Percentiles rank a stretch among this genome's conserved stretches.
These are phyloP conservation scores for Riptortus pedestris DNA, from an alignment of 1,140 invertebrate species.

Conservation along the genomic window DNA sequence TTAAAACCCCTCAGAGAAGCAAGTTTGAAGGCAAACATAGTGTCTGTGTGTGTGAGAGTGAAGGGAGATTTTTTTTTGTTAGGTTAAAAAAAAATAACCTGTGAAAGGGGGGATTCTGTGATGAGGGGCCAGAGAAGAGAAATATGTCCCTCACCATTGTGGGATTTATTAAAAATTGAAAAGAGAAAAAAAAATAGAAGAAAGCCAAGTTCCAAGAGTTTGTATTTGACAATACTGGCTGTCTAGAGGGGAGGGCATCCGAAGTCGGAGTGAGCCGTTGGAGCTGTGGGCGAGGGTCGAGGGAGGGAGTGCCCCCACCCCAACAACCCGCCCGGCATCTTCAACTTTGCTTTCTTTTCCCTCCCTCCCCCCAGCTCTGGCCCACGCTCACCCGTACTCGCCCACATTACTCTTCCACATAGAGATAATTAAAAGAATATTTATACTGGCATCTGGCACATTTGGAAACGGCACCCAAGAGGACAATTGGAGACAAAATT, in stretches of 20 bases:
- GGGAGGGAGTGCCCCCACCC: conserved; percentile 34
- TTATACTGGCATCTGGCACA: too few relatives aligned
- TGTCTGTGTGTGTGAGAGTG: too few relatives aligned
- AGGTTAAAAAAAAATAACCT: too few relatives aligned
- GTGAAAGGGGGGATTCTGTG: too few relatives aligned
- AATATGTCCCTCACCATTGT: too few relatives aligned
- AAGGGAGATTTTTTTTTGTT: too few relatives aligned
- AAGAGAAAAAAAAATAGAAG: not conserved
- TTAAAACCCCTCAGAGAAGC: too few relatives aligned
- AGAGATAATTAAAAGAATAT: conserved; percentile 3
- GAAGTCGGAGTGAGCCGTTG: conserved; percentile 31
- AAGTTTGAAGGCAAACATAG: too few relatives aligned
- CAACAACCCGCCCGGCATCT: not conserved
- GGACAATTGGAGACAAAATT: conserved; percentile 28
- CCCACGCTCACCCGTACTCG: conserved; percentile 20
- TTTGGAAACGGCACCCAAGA: too few relatives aligned
- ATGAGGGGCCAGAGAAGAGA: too few relatives aligned
- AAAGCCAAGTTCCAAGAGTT: not conserved
- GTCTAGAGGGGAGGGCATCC: conserved; percentile 23
- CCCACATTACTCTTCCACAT: conserved; percentile 4
- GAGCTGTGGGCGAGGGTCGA: conserved; percentile 38
- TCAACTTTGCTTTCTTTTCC: conserved; percentile 17
- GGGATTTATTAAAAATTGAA: too few relatives aligned
- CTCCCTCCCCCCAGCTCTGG: conserved; percentile 9
- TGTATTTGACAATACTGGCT: conserved; percentile 28